Evolutionary conservation across 2,113 vertebrate species (phyloP), one percentile per base, ranked within the genome.

Genomic region (Arizona elegans): DNA sequence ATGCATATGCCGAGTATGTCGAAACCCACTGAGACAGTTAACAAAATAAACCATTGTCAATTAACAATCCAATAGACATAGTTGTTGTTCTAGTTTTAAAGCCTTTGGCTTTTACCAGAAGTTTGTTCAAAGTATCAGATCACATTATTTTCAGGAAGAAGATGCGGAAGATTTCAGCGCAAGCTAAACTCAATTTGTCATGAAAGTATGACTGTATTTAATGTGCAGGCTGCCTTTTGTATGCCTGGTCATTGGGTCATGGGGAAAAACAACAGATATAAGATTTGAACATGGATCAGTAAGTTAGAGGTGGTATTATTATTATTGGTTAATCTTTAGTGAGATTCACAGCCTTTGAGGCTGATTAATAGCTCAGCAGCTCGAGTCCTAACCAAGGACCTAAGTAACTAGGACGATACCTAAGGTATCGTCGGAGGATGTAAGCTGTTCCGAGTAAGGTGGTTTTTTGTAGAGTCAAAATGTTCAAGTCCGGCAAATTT

Each of bases 41-140:
- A 65, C 89, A 93, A 93, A 93, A 93, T 90, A 93, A 93, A 93
- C 92, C 47, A 90, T 93, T 93, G 92, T 93, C 92, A 93, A 87
- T 90, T 93, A 90, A 90, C 92, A 90, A 65, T 29, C 13, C 23
- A 87, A 87, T 87, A 86, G 92, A 90, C 92, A 90, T 81, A 43
- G 55, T 90, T 90, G 89, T 90, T 93, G 92, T 90, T 93, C 75
- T 90, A 52, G 38, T 89, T 90, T 75, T 52, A 62, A 93, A 93
- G 81, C 55, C 81, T 87, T 86, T 90, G 55, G 75, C 29, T 93
- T 93, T 38, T 90, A 90, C 47, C 21, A 90, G 33, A n/a, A 62
- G 75, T 86, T 90, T 53, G 56, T 90, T 52, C 50, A 53, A 81
- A 50, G 86, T 86, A 93, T 86, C 54, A 54, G 75, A 90, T 53